These are phyloP conservation scores for Notodonta ziczac DNA, from an alignment of 2,888 invertebrate species.

Conservation along the genomic window DNA sequence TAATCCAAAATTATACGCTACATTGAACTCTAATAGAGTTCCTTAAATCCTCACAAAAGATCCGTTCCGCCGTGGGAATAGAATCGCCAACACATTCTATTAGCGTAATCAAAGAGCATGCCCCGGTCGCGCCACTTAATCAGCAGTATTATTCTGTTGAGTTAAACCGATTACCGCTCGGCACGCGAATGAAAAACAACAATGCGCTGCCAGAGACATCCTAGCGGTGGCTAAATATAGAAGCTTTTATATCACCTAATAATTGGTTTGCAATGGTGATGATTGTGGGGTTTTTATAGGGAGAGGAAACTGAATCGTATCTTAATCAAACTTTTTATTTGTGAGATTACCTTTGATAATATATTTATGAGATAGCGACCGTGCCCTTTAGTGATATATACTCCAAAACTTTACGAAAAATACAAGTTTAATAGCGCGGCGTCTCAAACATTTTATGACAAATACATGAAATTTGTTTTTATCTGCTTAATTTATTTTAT, in stretches of 20 bases:
- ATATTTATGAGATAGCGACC: too few species aligned
- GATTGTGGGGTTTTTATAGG: not conserved
- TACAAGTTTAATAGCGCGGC: too few species aligned
- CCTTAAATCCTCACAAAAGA: not conserved
- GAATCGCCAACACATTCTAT: slow-evolving; percentile 5
- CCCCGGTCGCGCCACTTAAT: not conserved
- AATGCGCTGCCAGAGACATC: slow-evolving; percentile 3
- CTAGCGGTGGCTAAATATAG: not conserved
- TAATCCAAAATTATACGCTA: not conserved
- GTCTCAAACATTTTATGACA: too few species aligned
- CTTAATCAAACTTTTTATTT: not conserved
- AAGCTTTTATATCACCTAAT: not conserved
- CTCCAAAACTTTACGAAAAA: too few species aligned
- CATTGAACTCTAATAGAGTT: not conserved
- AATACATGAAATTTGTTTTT: too few species aligned
- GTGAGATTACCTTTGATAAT: too few species aligned
- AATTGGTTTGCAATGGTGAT: not conserved
- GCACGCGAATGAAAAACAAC: slow-evolving; percentile 5
- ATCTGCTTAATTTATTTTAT: too few species aligned
- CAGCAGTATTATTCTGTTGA: slow-evolving; percentile 7
- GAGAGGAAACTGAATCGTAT: not conserved
- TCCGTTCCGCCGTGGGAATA: not conserved
- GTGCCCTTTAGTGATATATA: too few species aligned
- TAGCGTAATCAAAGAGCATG: slow-evolving; percentile 7
- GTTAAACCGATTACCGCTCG: slow-evolving; percentile 4